phyloP scores from a whole-genome alignment of 2,797 vertebrate species.

The Coccyzus lansbergi region DNA sequence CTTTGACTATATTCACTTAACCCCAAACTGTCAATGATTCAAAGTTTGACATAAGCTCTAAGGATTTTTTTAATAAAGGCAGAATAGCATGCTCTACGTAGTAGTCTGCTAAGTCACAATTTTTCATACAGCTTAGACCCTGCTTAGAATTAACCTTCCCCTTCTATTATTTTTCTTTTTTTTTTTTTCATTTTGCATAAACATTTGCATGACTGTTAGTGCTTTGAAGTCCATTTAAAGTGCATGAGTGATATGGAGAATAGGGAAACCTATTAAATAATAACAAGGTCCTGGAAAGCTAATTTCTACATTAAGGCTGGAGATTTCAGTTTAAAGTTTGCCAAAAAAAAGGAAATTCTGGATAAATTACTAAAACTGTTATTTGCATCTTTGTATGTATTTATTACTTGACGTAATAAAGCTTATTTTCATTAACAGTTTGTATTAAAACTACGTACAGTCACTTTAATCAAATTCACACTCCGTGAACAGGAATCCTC shows the following conservation, averaged over 20 bases:
- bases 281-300: constrained; percentile 70
- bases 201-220: constrained; percentile 88
- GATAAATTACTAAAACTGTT: constrained; percentile 78
- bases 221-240: constrained; percentile 80
- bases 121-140: constrained; percentile 60
- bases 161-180: constrained; percentile 11
- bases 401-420: constrained; percentile 89
- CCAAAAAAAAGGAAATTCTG: constrained; percentile 63
- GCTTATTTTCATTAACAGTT: constrained; percentile 94
- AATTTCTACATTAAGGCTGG: constrained; percentile 76
- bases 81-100: constrained; percentile 23
- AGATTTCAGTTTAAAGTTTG: constrained; percentile 73
- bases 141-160: constrained; percentile 59
- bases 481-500: not conserved
- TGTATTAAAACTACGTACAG: constrained; percentile 53
- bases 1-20: constrained; percentile 49
- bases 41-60: constrained; percentile 50
- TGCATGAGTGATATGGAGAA: constrained; percentile 88
- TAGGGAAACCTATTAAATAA: constrained; percentile 72
- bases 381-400: constrained; percentile 88
- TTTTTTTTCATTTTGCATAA: constrained; percentile 71
- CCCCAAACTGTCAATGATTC: constrained; percentile 40
- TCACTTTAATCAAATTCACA: constrained; percentile 19
- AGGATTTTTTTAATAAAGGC: constrained; percentile 2
- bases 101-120: constrained; percentile 53